A percentile compares a stretch with the other conserved stretches of the same genome.
Evolutionary conservation across 2,797 vertebrate genomes (phyloP).

Genomic region (Periparus ater): DNA sequence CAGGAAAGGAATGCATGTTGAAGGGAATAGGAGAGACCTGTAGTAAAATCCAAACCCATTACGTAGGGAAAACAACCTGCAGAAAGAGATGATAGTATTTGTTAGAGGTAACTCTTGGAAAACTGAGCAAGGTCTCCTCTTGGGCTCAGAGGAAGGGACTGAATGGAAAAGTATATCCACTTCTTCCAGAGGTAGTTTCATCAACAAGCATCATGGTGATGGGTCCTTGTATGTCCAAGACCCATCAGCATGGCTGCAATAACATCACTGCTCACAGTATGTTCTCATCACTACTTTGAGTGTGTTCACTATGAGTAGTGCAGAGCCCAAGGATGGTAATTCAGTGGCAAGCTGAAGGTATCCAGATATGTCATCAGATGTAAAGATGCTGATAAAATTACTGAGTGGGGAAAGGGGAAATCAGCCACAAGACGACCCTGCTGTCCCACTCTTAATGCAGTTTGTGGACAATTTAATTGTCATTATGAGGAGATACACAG

Average conservation of each 20-base stretch:
- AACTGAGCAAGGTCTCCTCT: background rate
- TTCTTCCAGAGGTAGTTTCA: background rate
- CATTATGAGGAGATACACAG: background rate
- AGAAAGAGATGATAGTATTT: background rate
- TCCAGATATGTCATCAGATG: background rate
- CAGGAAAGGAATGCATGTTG: background rate
- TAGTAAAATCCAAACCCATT: background rate
- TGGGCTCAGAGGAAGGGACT: background rate
- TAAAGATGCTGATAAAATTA: background rate
- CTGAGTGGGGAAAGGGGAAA: background rate
- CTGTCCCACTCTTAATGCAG: background rate
- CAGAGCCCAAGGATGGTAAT: background rate
- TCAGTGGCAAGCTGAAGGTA: background rate
- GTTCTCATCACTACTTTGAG: background rate
- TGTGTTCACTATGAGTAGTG: too few species aligned
- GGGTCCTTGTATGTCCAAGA: background rate
- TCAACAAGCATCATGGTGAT: background rate
- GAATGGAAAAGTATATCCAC: background rate
- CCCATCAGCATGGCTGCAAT: background rate
- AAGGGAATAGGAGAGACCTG: background rate
- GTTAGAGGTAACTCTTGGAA: background rate
- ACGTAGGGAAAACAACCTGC: background rate
- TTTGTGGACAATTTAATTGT: background rate
- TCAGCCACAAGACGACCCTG: background rate
- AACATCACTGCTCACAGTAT: background rate